These are phyloP conservation scores for Cistogaster globosa DNA, from an alignment of 2,888 invertebrate species.

Conservation along the genomic window DNA sequence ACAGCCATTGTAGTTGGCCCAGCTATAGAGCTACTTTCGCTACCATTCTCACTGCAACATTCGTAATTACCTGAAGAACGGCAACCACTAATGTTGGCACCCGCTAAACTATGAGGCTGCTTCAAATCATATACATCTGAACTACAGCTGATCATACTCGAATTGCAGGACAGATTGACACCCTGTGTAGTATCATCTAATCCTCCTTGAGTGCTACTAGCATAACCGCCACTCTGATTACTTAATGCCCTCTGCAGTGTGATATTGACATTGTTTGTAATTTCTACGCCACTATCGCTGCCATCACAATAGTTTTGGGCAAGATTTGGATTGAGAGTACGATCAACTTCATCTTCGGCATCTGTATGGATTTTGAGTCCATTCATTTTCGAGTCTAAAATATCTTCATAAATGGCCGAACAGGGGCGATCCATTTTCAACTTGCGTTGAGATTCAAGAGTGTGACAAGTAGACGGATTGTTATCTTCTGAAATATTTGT, in stretches of 20 bases:
- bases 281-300: constrained; percentile 92
- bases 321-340: constrained; percentile 91
- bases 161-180: constrained; percentile 87
- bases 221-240: constrained; percentile 87
- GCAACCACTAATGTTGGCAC: constrained; percentile 50
- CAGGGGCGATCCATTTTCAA: constrained; percentile 58
- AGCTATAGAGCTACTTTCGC: constrained; percentile 90
- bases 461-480: constrained; percentile 13
- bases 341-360: constrained; percentile 83
- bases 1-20: constrained; percentile 74
- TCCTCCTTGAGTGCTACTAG: constrained; percentile 85
- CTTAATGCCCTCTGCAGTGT: constrained; percentile 85
- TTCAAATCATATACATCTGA: constrained; percentile 85
- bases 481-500: constrained; percentile 37
- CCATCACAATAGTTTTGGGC: constrained; percentile 84
- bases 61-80: constrained; percentile 77
- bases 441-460: constrained; percentile 12
- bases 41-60: constrained; percentile 87
- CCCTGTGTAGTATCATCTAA: constrained; percentile 82
- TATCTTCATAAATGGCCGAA: constrained; percentile 74
- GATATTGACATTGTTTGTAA: constrained; percentile 82
- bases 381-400: constrained; percentile 77
- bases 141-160: constrained; percentile 90
- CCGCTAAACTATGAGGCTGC: constrained; percentile 60
- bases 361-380: constrained; percentile 77